These are phyloP conservation scores for Hermodice carunculata DNA, from an alignment of 2,888 invertebrate genomes.

Conservation along the genomic window DNA sequence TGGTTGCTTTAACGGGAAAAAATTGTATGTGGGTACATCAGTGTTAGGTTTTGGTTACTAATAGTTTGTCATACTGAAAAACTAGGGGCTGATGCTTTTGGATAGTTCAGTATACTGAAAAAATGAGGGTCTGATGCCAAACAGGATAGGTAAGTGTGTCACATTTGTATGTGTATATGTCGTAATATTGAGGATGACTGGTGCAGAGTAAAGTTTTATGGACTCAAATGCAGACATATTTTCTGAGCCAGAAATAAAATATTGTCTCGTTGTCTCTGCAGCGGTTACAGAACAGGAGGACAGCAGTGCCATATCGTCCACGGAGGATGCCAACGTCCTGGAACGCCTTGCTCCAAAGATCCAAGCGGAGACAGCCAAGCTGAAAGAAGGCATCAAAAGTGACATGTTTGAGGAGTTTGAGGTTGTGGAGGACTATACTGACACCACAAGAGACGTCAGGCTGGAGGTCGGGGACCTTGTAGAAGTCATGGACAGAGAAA, in stretches of 20 bases:
- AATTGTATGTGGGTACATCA: too few species aligned
- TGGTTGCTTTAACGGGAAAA: too few species aligned
- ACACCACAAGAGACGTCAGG: slow-evolving; percentile 33
- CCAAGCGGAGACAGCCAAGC: slow-evolving; percentile 26
- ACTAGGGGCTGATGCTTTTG: too few species aligned
- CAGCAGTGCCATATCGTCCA: slow-evolving; percentile 8
- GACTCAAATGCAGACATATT: not conserved
- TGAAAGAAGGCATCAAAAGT: slow-evolving; percentile 13
- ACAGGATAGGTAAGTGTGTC: too few species aligned
- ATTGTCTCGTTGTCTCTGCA: slow-evolving; percentile 12
- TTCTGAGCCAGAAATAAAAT: not conserved
- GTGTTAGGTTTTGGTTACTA: too few species aligned
- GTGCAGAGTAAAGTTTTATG: too few species aligned
- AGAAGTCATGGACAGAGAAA: slow-evolving; percentile 57
- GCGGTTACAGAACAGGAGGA: slow-evolving; percentile 22
- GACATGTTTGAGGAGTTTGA: slow-evolving; percentile 35
- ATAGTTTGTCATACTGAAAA: too few species aligned
- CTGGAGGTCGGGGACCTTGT: slow-evolving; percentile 53
- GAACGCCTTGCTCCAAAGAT: slow-evolving; percentile 31
- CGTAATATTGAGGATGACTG: too few species aligned
- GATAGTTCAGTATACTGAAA: too few species aligned
- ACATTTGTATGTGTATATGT: too few species aligned
- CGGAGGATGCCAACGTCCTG: slow-evolving; percentile 18
- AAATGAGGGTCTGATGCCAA: too few species aligned
- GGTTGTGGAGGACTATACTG: slow-evolving; percentile 36